These are phyloP conservation scores for Ophion slaviceki DNA, from an alignment of 2,888 invertebrate species.

Conservation along the genomic window DNA sequence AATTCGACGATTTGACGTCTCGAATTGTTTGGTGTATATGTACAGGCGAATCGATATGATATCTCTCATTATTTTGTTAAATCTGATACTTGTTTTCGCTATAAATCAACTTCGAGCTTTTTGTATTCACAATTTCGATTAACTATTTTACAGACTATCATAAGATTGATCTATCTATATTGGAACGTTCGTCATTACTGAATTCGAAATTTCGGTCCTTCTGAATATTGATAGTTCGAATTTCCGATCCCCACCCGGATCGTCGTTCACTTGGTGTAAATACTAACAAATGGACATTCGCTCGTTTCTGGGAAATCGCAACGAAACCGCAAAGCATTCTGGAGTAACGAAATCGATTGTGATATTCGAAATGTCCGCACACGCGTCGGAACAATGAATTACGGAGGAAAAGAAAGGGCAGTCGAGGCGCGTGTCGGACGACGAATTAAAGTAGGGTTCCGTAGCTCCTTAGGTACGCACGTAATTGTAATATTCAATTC, in stretches of 20 bases:
- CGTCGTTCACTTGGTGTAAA: conserved; percentile 44
- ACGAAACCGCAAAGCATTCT: conserved; percentile 30
- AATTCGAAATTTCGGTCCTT: too few relatives aligned
- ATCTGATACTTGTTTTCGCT: too few relatives aligned
- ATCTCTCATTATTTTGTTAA: too few relatives aligned
- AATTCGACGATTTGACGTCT: too few relatives aligned
- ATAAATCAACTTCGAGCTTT: too few relatives aligned
- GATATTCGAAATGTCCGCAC: background rate
- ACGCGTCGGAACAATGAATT: conserved; percentile 2
- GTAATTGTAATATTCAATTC: background rate
- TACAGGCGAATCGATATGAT: too few relatives aligned
- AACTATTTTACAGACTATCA: too few relatives aligned
- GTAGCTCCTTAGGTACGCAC: background rate
- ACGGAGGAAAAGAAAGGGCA: conserved; percentile 1
- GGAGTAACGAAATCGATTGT: background rate
- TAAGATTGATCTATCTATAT: too few relatives aligned
- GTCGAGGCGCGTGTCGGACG: conserved; percentile 4
- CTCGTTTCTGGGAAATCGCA: conserved; percentile 19
- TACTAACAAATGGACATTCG: conserved; percentile 32
- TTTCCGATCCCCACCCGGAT: conserved; percentile 35
- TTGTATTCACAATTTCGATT: too few relatives aligned
- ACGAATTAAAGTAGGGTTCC: background rate
- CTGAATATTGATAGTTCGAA: too few relatives aligned
- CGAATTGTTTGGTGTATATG: too few relatives aligned
- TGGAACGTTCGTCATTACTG: too few relatives aligned